These are phyloP conservation scores for Elaphurus davidianus DNA, from an alignment of 2,113 vertebrate genomes.

Conservation along the genomic window DNA sequence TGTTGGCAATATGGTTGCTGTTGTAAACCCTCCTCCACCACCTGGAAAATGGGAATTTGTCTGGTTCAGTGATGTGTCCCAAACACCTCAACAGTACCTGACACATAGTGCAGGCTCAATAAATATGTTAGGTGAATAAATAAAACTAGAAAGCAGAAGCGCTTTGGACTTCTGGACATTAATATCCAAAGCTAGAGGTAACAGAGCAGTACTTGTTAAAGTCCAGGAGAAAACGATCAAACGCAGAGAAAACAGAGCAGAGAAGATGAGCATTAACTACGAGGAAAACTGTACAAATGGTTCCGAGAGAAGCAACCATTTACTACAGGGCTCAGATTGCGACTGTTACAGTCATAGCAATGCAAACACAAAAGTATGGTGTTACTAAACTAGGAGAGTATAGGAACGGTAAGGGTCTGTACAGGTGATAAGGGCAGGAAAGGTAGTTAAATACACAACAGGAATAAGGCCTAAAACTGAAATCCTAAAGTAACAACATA, in stretches of 20 bases:
- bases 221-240: background rate
- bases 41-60: background rate
- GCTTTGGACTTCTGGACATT: background rate
- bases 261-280: background rate
- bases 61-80: background rate
- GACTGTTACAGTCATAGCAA: background rate
- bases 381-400: background rate
- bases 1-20: background rate
- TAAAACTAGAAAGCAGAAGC: conserved; percentile 18
- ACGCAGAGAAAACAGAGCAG: background rate
- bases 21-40: background rate
- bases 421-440: background rate
- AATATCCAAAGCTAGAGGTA: background rate
- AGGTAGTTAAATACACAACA: background rate
- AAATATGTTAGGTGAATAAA: background rate
- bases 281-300: background rate
- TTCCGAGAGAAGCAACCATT: background rate
- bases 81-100: background rate
- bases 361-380: background rate
- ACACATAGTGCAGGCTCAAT: background rate
- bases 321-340: background rate
- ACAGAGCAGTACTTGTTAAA: background rate
- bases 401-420: background rate
- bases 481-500: background rate
- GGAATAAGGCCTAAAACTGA: background rate